A percentile compares a stretch with the other conserved stretches of the same genome.
Conservation (phyloP, 1,140 invertebrate genomes). For the Harpegnathos saltator region DNA sequence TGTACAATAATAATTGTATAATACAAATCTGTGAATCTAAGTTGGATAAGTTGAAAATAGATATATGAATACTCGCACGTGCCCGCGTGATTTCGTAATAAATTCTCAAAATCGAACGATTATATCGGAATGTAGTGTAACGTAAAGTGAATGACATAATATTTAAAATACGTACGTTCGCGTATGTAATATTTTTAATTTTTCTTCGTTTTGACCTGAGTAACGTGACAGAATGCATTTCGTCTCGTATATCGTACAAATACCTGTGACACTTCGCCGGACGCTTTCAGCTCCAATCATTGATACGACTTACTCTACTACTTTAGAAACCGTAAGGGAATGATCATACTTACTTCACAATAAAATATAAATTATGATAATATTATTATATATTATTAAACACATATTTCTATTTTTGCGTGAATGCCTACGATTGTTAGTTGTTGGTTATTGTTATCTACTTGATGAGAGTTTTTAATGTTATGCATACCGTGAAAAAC, state of each 20-base stretch:
- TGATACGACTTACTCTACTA: constrained; percentile 74
- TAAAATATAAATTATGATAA: constrained; percentile 80
- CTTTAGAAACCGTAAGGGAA: constrained; percentile 76
- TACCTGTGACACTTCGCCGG: constrained; percentile 47
- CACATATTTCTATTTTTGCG: constrained; percentile 83
- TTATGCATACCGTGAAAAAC: constrained; percentile 77
- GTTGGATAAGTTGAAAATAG: too few species aligned
- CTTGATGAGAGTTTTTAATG: constrained; percentile 85
- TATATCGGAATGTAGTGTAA: too few species aligned
- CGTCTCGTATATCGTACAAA: constrained; percentile 37
- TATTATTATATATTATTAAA: constrained; percentile 80
- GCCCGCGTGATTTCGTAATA: too few species aligned
- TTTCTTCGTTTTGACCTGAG: constrained; percentile 51
- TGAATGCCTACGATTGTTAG: constrained; percentile 84
- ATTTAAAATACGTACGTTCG: too few species aligned
- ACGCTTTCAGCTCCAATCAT: constrained; percentile 77
- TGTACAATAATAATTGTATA: too few species aligned
- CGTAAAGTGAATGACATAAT: too few species aligned
- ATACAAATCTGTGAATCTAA: too few species aligned
- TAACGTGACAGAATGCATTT: constrained; percentile 21
- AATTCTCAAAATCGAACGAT: too few species aligned
- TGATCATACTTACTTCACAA: constrained; percentile 80
- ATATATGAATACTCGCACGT: too few species aligned
- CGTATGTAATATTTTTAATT: background rate
- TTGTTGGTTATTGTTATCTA: constrained; percentile 86